Percentiles rank a stretch among this genome's conserved stretches.
These are phyloP conservation scores for Neria commutata DNA, from an alignment of 2,888 invertebrate species.

Conservation along the genomic window DNA sequence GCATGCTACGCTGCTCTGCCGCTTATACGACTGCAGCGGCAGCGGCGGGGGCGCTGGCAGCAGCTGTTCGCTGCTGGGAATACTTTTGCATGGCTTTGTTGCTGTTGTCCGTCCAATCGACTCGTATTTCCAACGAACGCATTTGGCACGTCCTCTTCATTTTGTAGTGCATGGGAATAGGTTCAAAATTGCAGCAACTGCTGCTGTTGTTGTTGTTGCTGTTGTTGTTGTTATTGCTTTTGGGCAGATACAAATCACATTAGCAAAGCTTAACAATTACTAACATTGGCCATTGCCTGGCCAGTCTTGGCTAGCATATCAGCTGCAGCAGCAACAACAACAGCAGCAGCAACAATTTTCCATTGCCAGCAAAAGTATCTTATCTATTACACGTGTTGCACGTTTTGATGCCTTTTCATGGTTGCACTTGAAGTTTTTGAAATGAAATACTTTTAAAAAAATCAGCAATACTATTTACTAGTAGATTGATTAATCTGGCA, in stretches of 20 bases:
- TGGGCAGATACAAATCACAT: background rate
- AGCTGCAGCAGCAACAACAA: slow-evolving; percentile 22
- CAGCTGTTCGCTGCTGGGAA: slow-evolving; percentile 38
- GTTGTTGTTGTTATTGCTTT: slow-evolving; percentile 15
- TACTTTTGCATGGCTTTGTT: slow-evolving; percentile 47
- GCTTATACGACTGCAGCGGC: too few relatives aligned
- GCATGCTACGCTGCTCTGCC: too few relatives aligned
- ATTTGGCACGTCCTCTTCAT: background rate
- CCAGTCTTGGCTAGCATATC: too few relatives aligned
- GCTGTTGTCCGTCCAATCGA: background rate
- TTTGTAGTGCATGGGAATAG: slow-evolving; percentile 11
- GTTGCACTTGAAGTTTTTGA: too few relatives aligned
- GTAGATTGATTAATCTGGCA: too few relatives aligned
- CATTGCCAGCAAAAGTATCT: too few relatives aligned
- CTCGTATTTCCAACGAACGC: slow-evolving; percentile 18
- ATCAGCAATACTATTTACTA: too few relatives aligned
- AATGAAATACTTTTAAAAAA: too few relatives aligned
- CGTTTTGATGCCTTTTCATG: too few relatives aligned
- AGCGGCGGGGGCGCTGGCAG: too few relatives aligned
- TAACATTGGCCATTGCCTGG: slow-evolving; percentile 51
- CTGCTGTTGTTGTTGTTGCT: slow-evolving; percentile 17
- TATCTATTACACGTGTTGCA: too few relatives aligned
- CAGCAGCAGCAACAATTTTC: slow-evolving; percentile 24
- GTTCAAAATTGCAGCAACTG: slow-evolving; percentile 13
- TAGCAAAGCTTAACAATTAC: slow-evolving; percentile 12